Conservation (phyloP, 2,797 vertebrate species). For the Coilia nasus region DNA sequence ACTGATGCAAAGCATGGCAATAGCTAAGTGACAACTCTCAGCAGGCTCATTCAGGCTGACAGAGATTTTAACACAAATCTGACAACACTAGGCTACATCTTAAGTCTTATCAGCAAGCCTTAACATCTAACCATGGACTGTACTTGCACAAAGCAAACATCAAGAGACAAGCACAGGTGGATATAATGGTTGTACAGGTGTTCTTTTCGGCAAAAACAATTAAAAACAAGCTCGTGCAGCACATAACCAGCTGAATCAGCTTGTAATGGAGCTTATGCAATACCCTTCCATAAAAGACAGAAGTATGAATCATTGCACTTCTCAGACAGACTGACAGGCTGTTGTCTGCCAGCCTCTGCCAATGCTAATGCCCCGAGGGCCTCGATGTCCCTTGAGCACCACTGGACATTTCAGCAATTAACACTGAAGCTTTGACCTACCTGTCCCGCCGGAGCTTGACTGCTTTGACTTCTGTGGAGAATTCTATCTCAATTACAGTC, state of each 20-base stretch:
- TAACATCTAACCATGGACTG: not conserved
- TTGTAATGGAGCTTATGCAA: not conserved
- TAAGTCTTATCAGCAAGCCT: not conserved
- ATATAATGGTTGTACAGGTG: too few species aligned
- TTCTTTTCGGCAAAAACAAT: too few species aligned
- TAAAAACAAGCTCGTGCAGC: not conserved
- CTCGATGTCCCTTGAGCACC: not conserved
- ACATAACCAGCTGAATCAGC: not conserved
- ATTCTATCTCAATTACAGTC: conserved; percentile 97
- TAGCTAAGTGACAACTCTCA: not conserved
- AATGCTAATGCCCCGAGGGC: not conserved
- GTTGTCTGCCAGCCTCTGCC: not conserved
- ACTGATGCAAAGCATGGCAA: not conserved
- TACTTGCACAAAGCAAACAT: not conserved
- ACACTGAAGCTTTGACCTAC: conserved; percentile 61
- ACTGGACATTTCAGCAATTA: not conserved
- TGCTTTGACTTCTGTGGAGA: conserved; percentile 98
- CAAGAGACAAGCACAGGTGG: too few species aligned
- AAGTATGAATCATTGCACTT: not conserved
- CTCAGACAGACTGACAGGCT: not conserved
- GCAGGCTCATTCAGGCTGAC: not conserved
- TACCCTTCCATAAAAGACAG: not conserved
- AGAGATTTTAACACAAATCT: not conserved
- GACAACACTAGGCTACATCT: not conserved
- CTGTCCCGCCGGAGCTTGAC: conserved; percentile 95